Base-by-base conservation (phyloP, 2,113 vertebrate species). In the Sula dactylatra region DNA sequence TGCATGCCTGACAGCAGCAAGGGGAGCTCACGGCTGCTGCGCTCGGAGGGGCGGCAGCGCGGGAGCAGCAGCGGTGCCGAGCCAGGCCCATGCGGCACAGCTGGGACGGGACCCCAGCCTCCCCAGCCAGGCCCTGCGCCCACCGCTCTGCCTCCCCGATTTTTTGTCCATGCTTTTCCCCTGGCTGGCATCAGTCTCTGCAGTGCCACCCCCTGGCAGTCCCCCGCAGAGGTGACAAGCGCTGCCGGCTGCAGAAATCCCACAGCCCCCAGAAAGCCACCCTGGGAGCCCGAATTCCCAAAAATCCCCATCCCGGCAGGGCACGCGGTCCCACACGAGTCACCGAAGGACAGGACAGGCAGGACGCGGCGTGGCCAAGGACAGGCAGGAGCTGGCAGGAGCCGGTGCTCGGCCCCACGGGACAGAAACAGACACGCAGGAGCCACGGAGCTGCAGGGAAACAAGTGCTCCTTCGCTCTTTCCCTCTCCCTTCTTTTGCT, bases 181-280 rank as follows among this genome's bases (percentile, higher is more conserved):
- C 55, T 8, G 72, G 21, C 91, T 97, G 95, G 94, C 97, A 94
- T 91, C 95, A 50, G 94, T 27, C 91, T 96, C 94, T 22, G 93
- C 96, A 97, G 95, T 97, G 96, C 96, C 96, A 97, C 96, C 96
- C 95, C 95, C 92, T 92, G 96, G 95, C 94, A 92, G 88, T 61
- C 80, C 92, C 88, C 92, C 10, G 54, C 88, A 36, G 82, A 96
- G 87, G 71, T 70, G 93, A 93, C 82, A 38, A 32, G 34, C 8
- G 55, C 77, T 85, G 78, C 55, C 6, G 27, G 77, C 77, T 26
- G 34, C 78, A 66, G 56, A 22, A 80, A 69, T 13, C 40, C 54
- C 4, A 1, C 80, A 32, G 36, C 25, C 16, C 72, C 59, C 26
- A 5, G 5, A 21, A 70, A 38, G 32, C 73, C 79, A 18, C 84